These are phyloP conservation scores for Bergia sp. DNA, from an alignment of 92 coral and sea anemone species.

Conservation along the genomic window DNA sequence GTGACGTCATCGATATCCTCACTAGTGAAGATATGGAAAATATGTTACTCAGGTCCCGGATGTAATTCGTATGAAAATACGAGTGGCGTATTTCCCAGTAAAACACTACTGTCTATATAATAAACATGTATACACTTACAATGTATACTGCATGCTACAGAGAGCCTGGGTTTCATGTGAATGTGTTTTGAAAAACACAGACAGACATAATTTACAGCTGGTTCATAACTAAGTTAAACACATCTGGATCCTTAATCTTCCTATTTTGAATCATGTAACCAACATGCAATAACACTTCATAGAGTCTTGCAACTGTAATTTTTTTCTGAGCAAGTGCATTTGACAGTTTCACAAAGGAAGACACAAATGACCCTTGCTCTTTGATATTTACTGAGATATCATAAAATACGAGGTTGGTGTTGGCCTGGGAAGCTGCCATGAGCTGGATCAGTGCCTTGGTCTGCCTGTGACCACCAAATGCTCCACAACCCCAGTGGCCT, in stretches of 20 bases:
- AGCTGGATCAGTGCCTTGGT: conserved; percentile 35
- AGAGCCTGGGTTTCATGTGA: no score
- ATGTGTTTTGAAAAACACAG: background rate
- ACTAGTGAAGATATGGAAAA: no score
- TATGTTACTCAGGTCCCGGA: no score
- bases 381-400: background rate
- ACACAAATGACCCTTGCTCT: conserved; percentile 25
- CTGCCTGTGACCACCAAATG: conserved; percentile 37
- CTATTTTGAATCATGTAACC: conserved; percentile 15
- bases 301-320: conserved; percentile 18
- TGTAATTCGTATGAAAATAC: no score
- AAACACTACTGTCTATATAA: no score
- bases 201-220: background rate
- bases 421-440: conserved; percentile 38
- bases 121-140: no score
- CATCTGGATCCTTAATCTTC: background rate
- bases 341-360: conserved; percentile 1
- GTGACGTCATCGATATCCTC: no score
- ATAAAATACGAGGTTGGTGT: conserved; percentile 23
- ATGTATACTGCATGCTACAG: no score
- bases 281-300: background rate
- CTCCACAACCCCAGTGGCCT: conserved; percentile 49
- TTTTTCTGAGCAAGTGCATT: background rate
- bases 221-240: conserved; percentile 11
- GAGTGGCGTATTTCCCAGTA: no score